Percentiles rank a stretch among this genome's conserved stretches.
These are phyloP conservation scores for Cremastobaeus sp. DNA, from an alignment of 2,888 invertebrate genomes.

Conservation along the genomic window DNA sequence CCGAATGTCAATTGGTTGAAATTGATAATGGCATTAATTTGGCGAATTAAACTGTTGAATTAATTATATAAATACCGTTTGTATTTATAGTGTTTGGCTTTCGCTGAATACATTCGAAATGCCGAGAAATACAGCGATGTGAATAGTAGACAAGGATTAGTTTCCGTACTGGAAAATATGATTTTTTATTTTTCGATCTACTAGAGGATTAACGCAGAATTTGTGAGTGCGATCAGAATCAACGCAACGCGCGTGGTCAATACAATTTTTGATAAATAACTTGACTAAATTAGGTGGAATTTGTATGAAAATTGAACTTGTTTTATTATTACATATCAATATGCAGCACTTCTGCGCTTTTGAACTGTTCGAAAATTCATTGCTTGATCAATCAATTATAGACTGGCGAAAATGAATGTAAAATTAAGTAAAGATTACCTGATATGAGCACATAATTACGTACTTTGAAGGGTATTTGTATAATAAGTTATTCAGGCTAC, in stretches of 20 bases:
- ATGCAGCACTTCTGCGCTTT: too few relatives aligned
- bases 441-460: too few relatives aligned
- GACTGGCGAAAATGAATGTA: too few relatives aligned
- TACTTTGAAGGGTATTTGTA: too few relatives aligned
- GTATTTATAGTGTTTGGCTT: conserved; percentile 31
- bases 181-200: conserved; percentile 3
- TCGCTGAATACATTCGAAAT: conserved; percentile 3
- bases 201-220: not conserved
- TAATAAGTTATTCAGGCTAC: too few relatives aligned
- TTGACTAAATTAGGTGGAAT: too few relatives aligned
- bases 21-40: conserved; percentile 36
- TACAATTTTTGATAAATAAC: too few relatives aligned
- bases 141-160: conserved; percentile 21
- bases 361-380: too few relatives aligned
- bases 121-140: conserved; percentile 19
- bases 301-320: too few relatives aligned
- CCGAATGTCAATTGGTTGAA: conserved; percentile 21
- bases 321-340: too few relatives aligned
- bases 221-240: conserved; percentile 5
- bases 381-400: too few relatives aligned
- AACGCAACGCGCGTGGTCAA: not conserved
- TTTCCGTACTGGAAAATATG: conserved; percentile 10
- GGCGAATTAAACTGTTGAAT: conserved; percentile 20
- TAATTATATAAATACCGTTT: conserved; percentile 27
- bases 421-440: too few relatives aligned